Evolutionary conservation across 2,113 vertebrate species (phyloP), one percentile per base, ranked within the genome.

Genomic region (Archocentrus centrarchus): DNA sequence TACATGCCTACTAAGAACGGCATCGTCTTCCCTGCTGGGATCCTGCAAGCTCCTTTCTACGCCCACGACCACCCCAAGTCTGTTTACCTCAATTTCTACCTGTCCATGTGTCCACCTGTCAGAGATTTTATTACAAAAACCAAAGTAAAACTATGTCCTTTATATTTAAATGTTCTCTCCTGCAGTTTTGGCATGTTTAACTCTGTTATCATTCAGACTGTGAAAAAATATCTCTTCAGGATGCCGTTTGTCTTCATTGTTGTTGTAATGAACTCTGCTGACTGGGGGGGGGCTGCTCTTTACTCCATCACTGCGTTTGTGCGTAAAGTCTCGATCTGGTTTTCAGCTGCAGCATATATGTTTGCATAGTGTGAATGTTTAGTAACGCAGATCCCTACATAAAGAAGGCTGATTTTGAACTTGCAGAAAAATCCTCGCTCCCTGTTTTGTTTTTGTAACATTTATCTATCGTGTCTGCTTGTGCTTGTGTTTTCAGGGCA

Each of bases 1-100:
- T 99, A 99, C 95, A 96, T 99, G 94, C 98, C 98, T 73, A 99
- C 97, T 81, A 99, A 99, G 95, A 99, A 99, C 0, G 97, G 97
- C 77, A 99, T 99, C 1, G 98, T 99, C 78, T 99, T 99, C 86
- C 98, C 98, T 0, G 98, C 98, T 0, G 98, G 98, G 64, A 99
- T 99, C 90, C 96, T 99, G 27, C 98, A 99, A 88, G 98, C 98
- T 75, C 98, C 98, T 0, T 99, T 99, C 96, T 99, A 99, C 1
- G 96, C 97, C 63, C 97, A 94, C 27, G 97, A 97, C 91, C 97
- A 99, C 64, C 98, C 98, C 82, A 99, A 98, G 98, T 99, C 82
- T 92, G 97, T 97, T 68, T 89, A 93, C 75, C 60, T 75, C 39
- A n/a, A 3, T 5, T 11, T 82, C 80, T 66, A 22, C n/a, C 59